A percentile compares a stretch with the other conserved stretches of the same genome.
Evolutionary conservation across 2,797 vertebrate species (phyloP).

Genomic region (Tauraco hartlaubi): DNA sequence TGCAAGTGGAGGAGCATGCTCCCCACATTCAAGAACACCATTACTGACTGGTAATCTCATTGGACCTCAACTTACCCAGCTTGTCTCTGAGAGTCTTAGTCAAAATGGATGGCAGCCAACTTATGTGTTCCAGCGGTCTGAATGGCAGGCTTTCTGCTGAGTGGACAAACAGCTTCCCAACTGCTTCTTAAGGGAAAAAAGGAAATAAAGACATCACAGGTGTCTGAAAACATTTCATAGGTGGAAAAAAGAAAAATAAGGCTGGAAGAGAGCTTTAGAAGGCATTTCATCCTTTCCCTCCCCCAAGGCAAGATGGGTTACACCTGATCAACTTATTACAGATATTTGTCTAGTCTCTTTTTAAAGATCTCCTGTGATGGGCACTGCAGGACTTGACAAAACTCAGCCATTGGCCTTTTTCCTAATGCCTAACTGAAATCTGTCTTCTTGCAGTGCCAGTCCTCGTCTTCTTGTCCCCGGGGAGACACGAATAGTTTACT

Average conservation of each 20-base stretch:
- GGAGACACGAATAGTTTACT: not conserved
- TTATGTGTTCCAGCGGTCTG: not conserved
- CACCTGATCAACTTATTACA: not conserved
- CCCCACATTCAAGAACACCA: not conserved
- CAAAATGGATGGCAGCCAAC: not conserved
- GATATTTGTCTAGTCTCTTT: not conserved
- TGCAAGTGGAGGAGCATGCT: not conserved
- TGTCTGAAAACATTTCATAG: not conserved
- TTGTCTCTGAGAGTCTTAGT: not conserved
- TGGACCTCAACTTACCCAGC: not conserved
- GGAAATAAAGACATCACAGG: not conserved
- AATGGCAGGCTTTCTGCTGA: not conserved
- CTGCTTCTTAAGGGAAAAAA: not conserved
- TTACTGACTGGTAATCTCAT: not conserved
- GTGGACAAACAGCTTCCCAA: not conserved
- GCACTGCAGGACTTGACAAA: not conserved
- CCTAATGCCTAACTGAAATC: not conserved
- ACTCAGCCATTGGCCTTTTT: not conserved
- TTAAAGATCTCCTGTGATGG: not conserved
- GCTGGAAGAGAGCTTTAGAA: not conserved
- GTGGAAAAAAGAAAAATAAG: not conserved
- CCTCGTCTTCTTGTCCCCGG: not conserved
- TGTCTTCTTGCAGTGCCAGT: not conserved
- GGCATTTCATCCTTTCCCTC: not conserved
- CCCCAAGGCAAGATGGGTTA: not conserved